Base-by-base conservation (phyloP, 2,113 vertebrate species). In the Trematomus loennbergii region DNA sequence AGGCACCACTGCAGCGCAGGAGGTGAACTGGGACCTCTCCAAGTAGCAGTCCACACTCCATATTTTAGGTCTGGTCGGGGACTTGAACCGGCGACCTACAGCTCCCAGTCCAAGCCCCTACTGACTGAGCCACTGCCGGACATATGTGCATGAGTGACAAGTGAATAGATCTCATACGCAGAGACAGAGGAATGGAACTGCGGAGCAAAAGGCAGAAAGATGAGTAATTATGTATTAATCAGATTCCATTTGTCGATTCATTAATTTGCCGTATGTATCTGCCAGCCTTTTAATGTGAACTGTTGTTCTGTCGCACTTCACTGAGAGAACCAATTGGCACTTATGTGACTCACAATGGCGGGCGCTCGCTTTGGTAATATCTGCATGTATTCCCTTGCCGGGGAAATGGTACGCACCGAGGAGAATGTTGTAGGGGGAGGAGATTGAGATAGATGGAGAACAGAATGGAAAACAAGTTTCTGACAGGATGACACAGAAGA, bases 381-480 rank as follows among this genome's bases (percentile, higher is more conserved):
- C 59, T 82, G 72, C 72, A 72, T 82, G 77, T 78, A 74, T 86
- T 89, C 77, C 72, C 74, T 65, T 53, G 50, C 61, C 64, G 54
- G 55, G 36, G 70, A 72, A 76, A 82, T 62, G 20, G 63, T 55
- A 68, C 61, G 64, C 85, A 70, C 46, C 2, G 3, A 43, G 65
- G 75, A 80, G 63, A 58, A 73, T 52, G 63, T 52, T 4, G 4
- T 29, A 60, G 54, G 46, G 75, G 58, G 61, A 48, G 17, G 43
- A 67, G 70, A 83, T 70, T 45, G 57, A 78, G 53, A 88, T 87
- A 48, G 57, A 89, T 67, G 76, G 48, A 80, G 67, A 84, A 65
- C 71, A 68, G 86, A 83, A 85, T 73, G 61, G 67, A 91, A 88
- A 88, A 82, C 62, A 76, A 46, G 72, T 73, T 85, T 83, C 59